Conservation (phyloP, 2,888 invertebrate species). For the Heliconius charithonia region DNA sequence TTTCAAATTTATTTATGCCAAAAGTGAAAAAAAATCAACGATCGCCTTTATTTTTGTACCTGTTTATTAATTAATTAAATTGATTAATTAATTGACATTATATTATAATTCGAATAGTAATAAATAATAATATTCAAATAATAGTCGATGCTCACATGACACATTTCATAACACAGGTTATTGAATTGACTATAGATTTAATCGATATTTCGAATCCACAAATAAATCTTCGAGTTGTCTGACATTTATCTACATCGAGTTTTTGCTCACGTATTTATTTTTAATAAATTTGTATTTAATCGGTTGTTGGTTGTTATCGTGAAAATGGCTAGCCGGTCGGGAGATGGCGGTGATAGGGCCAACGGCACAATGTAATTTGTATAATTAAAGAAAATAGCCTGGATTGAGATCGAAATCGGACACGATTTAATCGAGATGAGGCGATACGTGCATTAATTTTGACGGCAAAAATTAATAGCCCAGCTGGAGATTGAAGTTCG, state of each 20-base stretch:
- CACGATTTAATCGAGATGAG: slow-evolving; percentile 64
- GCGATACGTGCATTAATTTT: slow-evolving; percentile 43
- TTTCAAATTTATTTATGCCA: not conserved
- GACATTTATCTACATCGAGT: slow-evolving; percentile 72
- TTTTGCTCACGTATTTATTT: slow-evolving; percentile 69
- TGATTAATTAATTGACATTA: not conserved
- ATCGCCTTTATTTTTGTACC: not conserved
- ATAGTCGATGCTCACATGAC: slow-evolving; percentile 42
- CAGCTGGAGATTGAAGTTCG: slow-evolving; percentile 32
- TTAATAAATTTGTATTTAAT: slow-evolving; percentile 75
- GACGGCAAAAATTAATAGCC: slow-evolving; percentile 45
- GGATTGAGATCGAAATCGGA: slow-evolving; percentile 69
- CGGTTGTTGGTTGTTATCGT: slow-evolving; percentile 71
- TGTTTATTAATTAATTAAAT: not conserved
- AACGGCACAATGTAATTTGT: slow-evolving; percentile 75
- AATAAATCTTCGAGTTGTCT: slow-evolving; percentile 67
- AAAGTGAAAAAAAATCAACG: not conserved
- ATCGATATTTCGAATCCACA: slow-evolving; percentile 72
- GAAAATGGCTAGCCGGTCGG: slow-evolving; percentile 70
- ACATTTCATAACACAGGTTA: slow-evolving; percentile 42
- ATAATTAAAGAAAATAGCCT: slow-evolving; percentile 78
- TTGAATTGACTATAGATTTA: slow-evolving; percentile 58
- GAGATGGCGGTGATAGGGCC: slow-evolving; percentile 70
- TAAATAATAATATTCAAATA: no score
- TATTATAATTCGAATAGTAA: slow-evolving; percentile 32